Evolutionary conservation across 2,888 invertebrate species (phyloP).

Genomic region (Hirtodrosophila cameraria): DNA sequence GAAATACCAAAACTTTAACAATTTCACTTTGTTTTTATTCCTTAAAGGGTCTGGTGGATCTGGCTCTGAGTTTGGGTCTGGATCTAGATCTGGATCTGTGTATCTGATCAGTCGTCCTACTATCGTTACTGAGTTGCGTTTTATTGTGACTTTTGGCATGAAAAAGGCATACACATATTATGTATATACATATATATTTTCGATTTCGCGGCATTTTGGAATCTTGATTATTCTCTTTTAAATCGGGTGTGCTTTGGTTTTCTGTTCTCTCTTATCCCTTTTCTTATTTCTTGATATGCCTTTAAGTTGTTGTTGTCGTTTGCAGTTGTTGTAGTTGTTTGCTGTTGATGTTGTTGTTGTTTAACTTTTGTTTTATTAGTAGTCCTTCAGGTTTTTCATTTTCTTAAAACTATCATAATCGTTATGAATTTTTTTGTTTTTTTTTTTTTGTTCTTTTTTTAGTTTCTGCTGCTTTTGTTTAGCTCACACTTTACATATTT

Average conservation of each 20-base stretch:
- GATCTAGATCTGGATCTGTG: not conserved
- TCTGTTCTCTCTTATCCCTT: constrained; percentile 3
- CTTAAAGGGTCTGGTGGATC: constrained; percentile 28
- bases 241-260: constrained; percentile 4
- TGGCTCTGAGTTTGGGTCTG: constrained; percentile 11
- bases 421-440: constrained; percentile 5
- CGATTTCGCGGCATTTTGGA: not conserved
- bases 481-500: constrained; percentile 40
- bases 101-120: constrained; percentile 1
- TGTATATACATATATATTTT: not conserved
- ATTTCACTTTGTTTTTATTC: constrained; percentile 39
- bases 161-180: not conserved
- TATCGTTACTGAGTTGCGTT: no score
- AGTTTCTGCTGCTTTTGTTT: constrained; percentile 20
- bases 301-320: constrained; percentile 28
- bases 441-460: constrained; percentile 5
- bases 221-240: not conserved
- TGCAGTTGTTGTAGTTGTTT: constrained; percentile 4
- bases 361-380: constrained; percentile 14
- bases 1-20: constrained; percentile 51
- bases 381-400: constrained; percentile 21
- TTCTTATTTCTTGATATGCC: constrained; percentile 69
- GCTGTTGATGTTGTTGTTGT: constrained; percentile 16
- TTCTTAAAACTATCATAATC: constrained; percentile 47
- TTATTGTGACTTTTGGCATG: constrained; percentile 11